Conservation (phyloP, 2,888 invertebrate species). For the Drosophila kokeensis region DNA sequence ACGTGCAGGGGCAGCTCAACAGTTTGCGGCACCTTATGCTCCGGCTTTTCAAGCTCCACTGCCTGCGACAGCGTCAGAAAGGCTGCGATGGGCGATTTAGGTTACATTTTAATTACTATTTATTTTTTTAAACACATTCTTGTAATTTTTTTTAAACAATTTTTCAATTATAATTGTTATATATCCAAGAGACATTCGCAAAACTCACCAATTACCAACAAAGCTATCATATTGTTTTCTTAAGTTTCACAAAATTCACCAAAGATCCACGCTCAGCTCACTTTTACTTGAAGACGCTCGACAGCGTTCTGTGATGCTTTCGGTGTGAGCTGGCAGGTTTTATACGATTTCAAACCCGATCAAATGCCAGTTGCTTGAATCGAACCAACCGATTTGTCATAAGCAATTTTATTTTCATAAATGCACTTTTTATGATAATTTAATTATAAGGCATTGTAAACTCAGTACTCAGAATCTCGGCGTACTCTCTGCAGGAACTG, state of each 20-base stretch:
- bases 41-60: slow-evolving; percentile 47
- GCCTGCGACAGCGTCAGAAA: slow-evolving; percentile 43
- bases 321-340: slow-evolving; percentile 32
- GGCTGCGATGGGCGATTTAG: slow-evolving; percentile 18
- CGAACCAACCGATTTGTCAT: slow-evolving; percentile 37
- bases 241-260: neutral
- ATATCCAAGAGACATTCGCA: neutral
- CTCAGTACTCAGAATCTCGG: neutral
- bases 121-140: neutral
- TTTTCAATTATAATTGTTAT: neutral
- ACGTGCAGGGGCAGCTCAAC: slow-evolving; percentile 58
- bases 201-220: slow-evolving; percentile 56
- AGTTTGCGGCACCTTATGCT: slow-evolving; percentile 50
- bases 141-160: neutral
- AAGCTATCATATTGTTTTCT: slow-evolving; percentile 39
- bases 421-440: slow-evolving; percentile 42
- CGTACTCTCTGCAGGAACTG: slow-evolving; percentile 44
- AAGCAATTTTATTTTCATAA: slow-evolving; percentile 12
- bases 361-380: slow-evolving; percentile 26
- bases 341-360: slow-evolving; percentile 46
- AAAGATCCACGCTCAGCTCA: slow-evolving; percentile 1
- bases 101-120: neutral
- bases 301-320: slow-evolving; percentile 51
- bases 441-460: slow-evolving; percentile 12
- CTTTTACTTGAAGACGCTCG: slow-evolving; percentile 21